Evolutionary conservation across 2,113 vertebrate species (phyloP), one percentile per base, ranked within the genome.

Genomic region (Epinephelus moara): DNA sequence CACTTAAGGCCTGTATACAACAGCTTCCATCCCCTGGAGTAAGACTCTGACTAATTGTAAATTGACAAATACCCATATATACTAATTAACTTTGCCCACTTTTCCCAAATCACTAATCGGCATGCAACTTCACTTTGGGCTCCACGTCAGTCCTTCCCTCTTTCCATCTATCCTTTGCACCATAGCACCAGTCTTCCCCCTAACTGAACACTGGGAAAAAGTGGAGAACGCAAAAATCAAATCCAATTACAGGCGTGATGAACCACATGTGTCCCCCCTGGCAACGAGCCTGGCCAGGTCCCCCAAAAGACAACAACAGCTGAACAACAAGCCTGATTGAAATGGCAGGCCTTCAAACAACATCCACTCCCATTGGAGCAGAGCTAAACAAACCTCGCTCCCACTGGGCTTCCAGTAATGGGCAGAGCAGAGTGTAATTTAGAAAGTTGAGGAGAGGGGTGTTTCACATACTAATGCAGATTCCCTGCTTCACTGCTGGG

Each of bases 241-340:
- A 94, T 95, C 95, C 93, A 95, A 95, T 96, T 95, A 95, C 83
- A 82, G 89, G 89, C 78, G 72, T 91, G 94, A 93, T 95, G 92
- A 93, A 95, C 85, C 94, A 93, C 92, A 92, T 89, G 93, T 89
- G 92, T 89, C 88, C 84, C 90, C 66, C 63, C 42, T 88, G 89
- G 89, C 80, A 59, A 87, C 14, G 25, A 79, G 90, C 85, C 85
- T 68, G 81, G 82, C 80, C 85, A 90, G 88, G 88, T 89, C 82
- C 87, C 91, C 90, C 87, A 37, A 72, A 91, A 93, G 88, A 92
- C 88, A 92, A 93, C 92, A 90, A 85, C 79, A 84, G 88, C 68
- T 70, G 76, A 93, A 92, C 91, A 92, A 92, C 92, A 91, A 86
- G 21, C 71, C 83, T 93, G 93, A 94, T 94, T 94, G 91, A 91